A percentile compares a stretch with the other conserved stretches of the same genome.
These are phyloP conservation scores for Drosophila watanabei DNA, from an alignment of 1,140 invertebrate species.

Conservation along the genomic window DNA sequence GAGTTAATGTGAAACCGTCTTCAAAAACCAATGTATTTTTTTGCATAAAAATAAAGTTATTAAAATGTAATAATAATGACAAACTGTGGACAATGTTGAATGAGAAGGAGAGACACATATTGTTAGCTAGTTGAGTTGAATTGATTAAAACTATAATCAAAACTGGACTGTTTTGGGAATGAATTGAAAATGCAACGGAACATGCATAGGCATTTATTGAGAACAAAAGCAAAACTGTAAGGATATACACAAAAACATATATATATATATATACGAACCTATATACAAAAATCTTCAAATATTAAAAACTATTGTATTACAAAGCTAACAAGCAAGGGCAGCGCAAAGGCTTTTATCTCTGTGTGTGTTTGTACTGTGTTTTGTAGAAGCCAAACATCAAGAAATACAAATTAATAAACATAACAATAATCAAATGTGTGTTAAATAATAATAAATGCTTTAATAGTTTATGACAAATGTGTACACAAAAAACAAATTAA, in stretches of 20 bases:
- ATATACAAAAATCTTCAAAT: conserved; percentile 40
- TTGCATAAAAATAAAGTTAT: conserved; percentile 32
- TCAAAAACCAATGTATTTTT: conserved; percentile 57
- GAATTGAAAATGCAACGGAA: conserved; percentile 64
- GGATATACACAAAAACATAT: conserved; percentile 45
- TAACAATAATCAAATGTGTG: conserved; percentile 73
- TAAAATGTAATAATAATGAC: conserved; percentile 19
- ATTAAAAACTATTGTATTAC: conserved; percentile 53
- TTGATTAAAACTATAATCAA: conserved; percentile 49
- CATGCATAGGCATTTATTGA: conserved; percentile 73
- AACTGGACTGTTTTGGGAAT: conserved; percentile 50
- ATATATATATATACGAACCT: conserved; percentile 32
- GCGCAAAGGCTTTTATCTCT: conserved; percentile 72
- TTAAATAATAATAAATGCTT: conserved; percentile 73
- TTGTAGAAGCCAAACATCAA: conserved; percentile 70
- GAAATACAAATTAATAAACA: conserved; percentile 60
- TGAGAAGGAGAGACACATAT: conserved; percentile 48
- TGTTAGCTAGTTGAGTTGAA: conserved; percentile 69
- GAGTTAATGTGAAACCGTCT: conserved; percentile 71
- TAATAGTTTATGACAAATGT: conserved; percentile 65
- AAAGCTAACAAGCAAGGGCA: conserved; percentile 70
- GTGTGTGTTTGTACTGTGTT: conserved; percentile 64
- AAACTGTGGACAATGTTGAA: conserved; percentile 58
- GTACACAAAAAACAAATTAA: conserved; percentile 40
- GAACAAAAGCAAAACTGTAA: conserved; percentile 48